Conservation (phyloP, 2,113 vertebrate species). For the Anhinga rufa region DNA sequence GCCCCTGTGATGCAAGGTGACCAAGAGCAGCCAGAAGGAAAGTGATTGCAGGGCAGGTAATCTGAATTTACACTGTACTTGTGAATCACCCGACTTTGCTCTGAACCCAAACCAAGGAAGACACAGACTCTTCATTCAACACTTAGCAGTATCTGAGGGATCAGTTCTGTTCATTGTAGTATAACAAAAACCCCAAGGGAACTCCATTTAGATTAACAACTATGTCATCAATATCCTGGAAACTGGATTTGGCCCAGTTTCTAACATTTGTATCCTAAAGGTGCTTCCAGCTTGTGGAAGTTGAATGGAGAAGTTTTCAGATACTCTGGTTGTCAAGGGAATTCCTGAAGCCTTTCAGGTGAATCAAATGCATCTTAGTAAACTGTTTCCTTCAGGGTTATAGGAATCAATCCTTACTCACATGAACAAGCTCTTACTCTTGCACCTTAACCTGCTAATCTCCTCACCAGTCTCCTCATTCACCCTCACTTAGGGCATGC, state of each 20-base stretch:
- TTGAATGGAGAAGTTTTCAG: not conserved
- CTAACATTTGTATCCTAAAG: not conserved
- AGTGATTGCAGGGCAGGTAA: not conserved
- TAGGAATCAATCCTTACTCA: not conserved
- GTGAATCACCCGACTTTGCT: not conserved
- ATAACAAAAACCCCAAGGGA: not conserved
- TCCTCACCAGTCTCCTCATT: not conserved
- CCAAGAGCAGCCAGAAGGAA: not conserved
- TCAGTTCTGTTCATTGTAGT: not conserved
- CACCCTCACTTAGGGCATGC: not conserved
- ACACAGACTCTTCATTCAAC: not conserved
- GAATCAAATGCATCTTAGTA: not conserved
- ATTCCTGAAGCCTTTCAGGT: not conserved
- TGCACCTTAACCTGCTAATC: constrained; percentile 6
- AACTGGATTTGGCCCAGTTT: not conserved
- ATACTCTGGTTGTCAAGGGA: not conserved
- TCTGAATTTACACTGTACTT: not conserved
- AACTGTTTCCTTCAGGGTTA: not conserved
- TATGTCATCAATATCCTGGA: not conserved
- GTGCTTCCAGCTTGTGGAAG: not conserved
- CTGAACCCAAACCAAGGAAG: not conserved
- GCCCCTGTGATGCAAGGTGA: not conserved
- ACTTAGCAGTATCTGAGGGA: not conserved
- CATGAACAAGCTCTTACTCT: not conserved
- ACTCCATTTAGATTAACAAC: not conserved